A percentile compares a stretch with the other conserved stretches of the same genome.
phyloP scores from a whole-genome alignment of 2,888 invertebrate genomes.

The Trissolcus japonicus region DNA sequence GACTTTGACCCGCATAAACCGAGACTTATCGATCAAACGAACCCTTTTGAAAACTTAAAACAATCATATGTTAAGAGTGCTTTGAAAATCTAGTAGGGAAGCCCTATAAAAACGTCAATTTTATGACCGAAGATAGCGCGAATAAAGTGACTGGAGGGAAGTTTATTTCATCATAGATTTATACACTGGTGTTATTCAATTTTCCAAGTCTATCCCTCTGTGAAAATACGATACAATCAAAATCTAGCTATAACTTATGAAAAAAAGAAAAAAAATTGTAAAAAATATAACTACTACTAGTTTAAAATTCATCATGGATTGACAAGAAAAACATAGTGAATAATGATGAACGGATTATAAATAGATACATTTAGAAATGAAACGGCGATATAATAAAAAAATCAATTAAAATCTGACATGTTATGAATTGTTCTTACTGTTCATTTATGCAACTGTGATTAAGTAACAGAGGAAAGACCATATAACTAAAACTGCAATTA shows the following conservation, averaged over 20 bases:
- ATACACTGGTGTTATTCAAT: not conserved
- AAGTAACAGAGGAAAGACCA: constrained; percentile 9
- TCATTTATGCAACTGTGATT: constrained; percentile 26
- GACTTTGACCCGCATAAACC: constrained; percentile 47
- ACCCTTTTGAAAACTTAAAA: constrained; percentile 40
- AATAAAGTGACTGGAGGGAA: not conserved
- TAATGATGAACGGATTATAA: too few species aligned
- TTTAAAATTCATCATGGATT: too few species aligned
- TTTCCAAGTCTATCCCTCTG: not conserved
- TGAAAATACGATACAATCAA: not conserved
- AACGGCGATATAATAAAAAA: too few species aligned
- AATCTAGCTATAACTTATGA: not conserved
- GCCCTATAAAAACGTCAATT: constrained; percentile 25
- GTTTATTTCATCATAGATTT: constrained; percentile 3
- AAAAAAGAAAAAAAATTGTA: not conserved
- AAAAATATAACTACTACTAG: not conserved
- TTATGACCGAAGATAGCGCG: constrained; percentile 16
- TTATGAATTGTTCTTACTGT: too few species aligned
- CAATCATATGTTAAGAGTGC: constrained; percentile 33
- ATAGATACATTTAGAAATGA: too few species aligned
- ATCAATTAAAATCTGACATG: too few species aligned
- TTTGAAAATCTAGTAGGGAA: constrained; percentile 10
- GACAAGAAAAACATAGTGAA: too few species aligned
- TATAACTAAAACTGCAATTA: constrained; percentile 1
- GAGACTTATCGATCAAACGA: constrained; percentile 43